phyloP scores from a whole-genome alignment of 2,113 vertebrate species.

The Stegostoma tigrinum region DNA sequence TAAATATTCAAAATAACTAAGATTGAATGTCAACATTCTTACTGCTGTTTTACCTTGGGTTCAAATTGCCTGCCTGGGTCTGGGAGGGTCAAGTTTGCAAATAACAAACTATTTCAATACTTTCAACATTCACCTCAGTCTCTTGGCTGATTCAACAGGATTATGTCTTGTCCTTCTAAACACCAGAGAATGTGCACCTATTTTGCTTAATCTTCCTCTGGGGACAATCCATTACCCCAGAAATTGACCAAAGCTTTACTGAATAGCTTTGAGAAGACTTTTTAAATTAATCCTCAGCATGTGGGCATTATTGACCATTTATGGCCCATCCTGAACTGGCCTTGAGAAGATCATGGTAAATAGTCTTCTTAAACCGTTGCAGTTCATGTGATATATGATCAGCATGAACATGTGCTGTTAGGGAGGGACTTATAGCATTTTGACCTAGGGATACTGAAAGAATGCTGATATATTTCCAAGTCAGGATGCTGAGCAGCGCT shows the following conservation, averaged over 20 bases:
- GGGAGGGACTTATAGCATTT: too few species aligned
- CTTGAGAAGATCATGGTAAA: too few species aligned
- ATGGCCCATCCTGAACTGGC: too few species aligned
- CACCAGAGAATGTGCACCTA: background rate
- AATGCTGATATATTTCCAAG: too few species aligned
- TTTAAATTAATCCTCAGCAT: too few species aligned
- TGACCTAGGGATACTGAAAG: too few species aligned
- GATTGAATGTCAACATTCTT: background rate
- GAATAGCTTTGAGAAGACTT: background rate
- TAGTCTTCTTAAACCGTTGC: too few species aligned
- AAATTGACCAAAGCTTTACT: background rate
- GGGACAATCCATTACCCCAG: background rate
- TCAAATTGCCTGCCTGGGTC: background rate
- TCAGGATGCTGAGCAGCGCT: too few species aligned
- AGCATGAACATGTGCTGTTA: too few species aligned
- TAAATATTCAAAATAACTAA: slow-evolving; percentile 8
- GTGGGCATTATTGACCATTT: too few species aligned
- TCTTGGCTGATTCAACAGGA: background rate
- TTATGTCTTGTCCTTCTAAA: too few species aligned
- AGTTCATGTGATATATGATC: too few species aligned
- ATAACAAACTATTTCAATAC: background rate
- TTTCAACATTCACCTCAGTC: background rate
- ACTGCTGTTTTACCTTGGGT: background rate
- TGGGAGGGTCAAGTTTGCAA: background rate
- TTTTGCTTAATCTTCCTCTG: background rate